Percentiles rank a stretch among this genome's conserved stretches.
phyloP scores from a whole-genome alignment of 2,888 invertebrate genomes.

The Alentia gelatinosa region DNA sequence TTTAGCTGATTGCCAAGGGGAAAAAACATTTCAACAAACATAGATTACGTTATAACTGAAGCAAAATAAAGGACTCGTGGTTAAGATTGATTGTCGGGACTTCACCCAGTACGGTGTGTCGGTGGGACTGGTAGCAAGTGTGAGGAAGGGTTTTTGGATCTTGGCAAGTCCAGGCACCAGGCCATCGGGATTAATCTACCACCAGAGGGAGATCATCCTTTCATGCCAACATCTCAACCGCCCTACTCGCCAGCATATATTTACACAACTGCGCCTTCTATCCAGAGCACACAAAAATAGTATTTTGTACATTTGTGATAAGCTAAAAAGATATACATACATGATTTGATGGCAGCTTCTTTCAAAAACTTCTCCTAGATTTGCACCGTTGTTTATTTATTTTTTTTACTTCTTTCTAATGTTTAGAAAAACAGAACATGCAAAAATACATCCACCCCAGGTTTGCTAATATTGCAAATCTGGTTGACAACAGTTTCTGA shows the following conservation, averaged over 20 bases:
- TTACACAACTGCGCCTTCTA: background rate
- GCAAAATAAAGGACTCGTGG: no score
- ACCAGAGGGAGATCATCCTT: background rate
- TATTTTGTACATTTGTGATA: conserved; percentile 31
- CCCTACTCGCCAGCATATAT: background rate
- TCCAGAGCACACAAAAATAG: conserved; percentile 40
- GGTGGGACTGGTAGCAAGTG: background rate
- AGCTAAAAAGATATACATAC: conserved; percentile 28
- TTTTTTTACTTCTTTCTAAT: background rate
- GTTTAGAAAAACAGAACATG: background rate
- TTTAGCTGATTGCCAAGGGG: no score
- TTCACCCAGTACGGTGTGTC: no score
- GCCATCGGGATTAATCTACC: background rate
- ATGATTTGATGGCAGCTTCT: background rate
- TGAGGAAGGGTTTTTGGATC: background rate
- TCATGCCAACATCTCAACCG: background rate
- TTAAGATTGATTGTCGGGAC: no score
- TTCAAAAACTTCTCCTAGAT: background rate
- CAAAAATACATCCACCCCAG: conserved; percentile 25
- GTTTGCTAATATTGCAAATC: background rate
- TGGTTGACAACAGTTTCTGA: background rate
- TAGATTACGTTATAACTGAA: no score
- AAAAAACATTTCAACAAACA: no score
- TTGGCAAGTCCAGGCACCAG: conserved; percentile 35
- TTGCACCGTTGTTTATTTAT: conserved; percentile 22